These are phyloP conservation scores for Lycocerus yunnanus DNA, from an alignment of 2,888 invertebrate species.

Conservation along the genomic window DNA sequence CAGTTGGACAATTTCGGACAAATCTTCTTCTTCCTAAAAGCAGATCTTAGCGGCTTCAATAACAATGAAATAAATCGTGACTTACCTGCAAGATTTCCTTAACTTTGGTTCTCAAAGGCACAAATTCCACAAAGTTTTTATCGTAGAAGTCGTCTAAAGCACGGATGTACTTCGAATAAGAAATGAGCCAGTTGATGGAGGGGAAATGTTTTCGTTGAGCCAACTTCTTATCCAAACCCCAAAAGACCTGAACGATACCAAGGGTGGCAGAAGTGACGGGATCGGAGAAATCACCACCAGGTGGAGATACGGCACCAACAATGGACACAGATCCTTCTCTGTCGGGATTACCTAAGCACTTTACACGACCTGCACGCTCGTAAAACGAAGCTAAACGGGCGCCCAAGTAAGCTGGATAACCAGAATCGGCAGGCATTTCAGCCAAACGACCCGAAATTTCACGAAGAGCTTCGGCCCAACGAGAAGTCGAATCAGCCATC, in stretches of 20 bases:
- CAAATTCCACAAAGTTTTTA: conserved; percentile 96
- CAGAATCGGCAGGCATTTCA: conserved; percentile 99
- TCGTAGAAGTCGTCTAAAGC: conserved; percentile 99
- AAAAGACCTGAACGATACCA: conserved; percentile 96
- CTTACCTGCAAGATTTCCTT: conserved; percentile 59
- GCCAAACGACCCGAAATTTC: conserved; percentile 98
- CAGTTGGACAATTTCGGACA: conserved; percentile 99
- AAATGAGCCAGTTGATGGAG: conserved; percentile 99
- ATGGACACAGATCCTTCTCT: conserved; percentile 99
- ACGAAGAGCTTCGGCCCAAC: conserved; percentile 99
- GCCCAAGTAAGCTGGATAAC: conserved; percentile 98
- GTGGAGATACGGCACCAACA: conserved; percentile 99
- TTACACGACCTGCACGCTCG: conserved; percentile 97
- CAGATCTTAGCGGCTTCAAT: conserved; percentile 58
- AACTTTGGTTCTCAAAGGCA: conserved; percentile 94
- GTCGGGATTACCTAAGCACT: conserved; percentile 96
- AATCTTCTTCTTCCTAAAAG: conserved; percentile 91
- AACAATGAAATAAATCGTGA: not conserved
- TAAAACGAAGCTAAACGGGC: conserved; percentile 99
- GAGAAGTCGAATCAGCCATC: conserved; percentile 99
- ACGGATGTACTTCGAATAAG: conserved; percentile 94
- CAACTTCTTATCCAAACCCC: conserved; percentile 98
- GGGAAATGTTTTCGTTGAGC: conserved; percentile 99
- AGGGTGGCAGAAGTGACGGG: conserved; percentile 99
- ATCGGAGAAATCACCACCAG: conserved; percentile 99